Evolutionary conservation across 1,140 invertebrate species (phyloP).

Genomic region (Chlorops oryzae): DNA sequence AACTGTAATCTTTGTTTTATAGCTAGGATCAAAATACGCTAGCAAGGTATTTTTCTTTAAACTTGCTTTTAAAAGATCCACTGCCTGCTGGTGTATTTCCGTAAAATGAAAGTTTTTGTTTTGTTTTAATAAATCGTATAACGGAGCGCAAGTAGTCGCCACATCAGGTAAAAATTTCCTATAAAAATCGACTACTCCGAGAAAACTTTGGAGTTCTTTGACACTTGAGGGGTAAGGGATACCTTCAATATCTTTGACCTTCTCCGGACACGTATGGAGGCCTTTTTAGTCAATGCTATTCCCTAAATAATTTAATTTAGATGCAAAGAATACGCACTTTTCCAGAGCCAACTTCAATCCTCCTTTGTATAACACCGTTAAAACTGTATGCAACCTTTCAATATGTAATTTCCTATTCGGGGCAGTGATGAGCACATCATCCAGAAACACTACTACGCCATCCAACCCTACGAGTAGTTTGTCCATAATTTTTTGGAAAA

Average conservation of each 20-base stretch:
- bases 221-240: slow-evolving; percentile 36
- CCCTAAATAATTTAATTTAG: slow-evolving; percentile 49
- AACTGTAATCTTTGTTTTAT: neutral
- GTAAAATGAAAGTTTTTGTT: slow-evolving; percentile 23
- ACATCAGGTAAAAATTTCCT: slow-evolving; percentile 32
- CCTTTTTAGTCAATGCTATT: slow-evolving; percentile 46
- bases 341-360: neutral
- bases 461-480: slow-evolving; percentile 16
- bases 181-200: slow-evolving; percentile 38
- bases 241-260: slow-evolving; percentile 40
- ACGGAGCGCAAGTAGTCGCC: slow-evolving; percentile 29
- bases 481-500: slow-evolving; percentile 29
- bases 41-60: too few species aligned
- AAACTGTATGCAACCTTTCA: neutral
- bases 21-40: neutral
- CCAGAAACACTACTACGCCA: slow-evolving; percentile 22
- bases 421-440: slow-evolving; percentile 22
- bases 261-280: slow-evolving; percentile 42
- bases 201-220: slow-evolving; percentile 47
- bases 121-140: slow-evolving; percentile 32
- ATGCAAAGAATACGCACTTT: neutral
- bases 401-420: neutral
- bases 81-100: too few species aligned
- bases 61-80: too few species aligned
- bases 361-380: neutral